Conservation (phyloP, 1,140 invertebrate species). For the Scaptomyza graminum region DNA sequence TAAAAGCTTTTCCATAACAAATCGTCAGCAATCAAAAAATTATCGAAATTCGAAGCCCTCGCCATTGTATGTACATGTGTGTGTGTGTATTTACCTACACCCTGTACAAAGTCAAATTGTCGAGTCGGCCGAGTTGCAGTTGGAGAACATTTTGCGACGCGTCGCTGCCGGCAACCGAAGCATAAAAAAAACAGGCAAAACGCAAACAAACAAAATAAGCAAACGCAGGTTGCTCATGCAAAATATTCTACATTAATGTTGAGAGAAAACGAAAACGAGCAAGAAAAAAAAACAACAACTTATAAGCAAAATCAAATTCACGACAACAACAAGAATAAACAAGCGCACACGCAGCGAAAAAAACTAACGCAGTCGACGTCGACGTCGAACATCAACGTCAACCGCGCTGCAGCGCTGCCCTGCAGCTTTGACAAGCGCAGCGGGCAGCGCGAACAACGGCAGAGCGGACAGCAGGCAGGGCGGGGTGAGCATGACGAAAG, state of each 20-base stretch:
- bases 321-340: conserved; percentile 44
- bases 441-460: too few relatives aligned
- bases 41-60: conserved; percentile 24
- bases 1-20: conserved; percentile 42
- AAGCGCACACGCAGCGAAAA: conserved; percentile 40
- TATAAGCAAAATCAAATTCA: conserved; percentile 78
- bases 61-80: too few relatives aligned
- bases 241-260: conserved; percentile 15
- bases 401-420: conserved; percentile 18
- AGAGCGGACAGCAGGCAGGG: conserved; percentile 15
- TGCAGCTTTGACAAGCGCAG: conserved; percentile 53
- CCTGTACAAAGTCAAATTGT: conserved; percentile 40
- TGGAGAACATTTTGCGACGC: conserved; percentile 4
- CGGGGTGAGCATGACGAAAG: conserved; percentile 76
- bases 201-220: conserved; percentile 59
- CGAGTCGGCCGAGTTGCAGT: conserved; percentile 26
- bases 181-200: conserved; percentile 56
- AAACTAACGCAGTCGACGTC: conserved; percentile 24
- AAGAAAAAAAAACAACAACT: conserved; percentile 44
- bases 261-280: conserved; percentile 16
- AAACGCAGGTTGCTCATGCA: conserved; percentile 56
- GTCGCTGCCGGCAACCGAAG: conserved; percentile 56
- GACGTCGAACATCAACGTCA: conserved; percentile 16
- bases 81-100: background rate
- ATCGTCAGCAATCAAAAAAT: conserved; percentile 43